phyloP scores from a whole-genome alignment of 2,113 vertebrate genomes.

The Azemiops feae region DNA sequence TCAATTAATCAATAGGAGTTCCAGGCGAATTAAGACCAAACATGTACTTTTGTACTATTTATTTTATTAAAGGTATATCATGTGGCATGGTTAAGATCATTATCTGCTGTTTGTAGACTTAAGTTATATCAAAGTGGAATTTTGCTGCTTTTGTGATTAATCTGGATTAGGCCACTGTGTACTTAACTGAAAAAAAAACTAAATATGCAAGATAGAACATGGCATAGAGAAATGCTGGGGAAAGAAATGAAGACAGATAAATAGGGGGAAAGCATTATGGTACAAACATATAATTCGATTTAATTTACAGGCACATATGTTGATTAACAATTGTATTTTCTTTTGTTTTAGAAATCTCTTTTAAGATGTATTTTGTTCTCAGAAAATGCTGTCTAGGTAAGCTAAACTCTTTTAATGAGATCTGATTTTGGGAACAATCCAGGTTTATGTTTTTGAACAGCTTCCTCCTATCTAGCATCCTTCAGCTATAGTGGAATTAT shows the following conservation, averaged over 20 bases:
- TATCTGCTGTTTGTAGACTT: background rate
- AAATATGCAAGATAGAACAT: background rate
- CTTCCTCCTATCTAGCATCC: background rate
- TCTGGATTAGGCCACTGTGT: background rate
- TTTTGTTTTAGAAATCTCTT: background rate
- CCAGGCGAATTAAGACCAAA: background rate
- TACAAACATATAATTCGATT: background rate
- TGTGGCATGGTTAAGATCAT: background rate
- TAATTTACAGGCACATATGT: background rate
- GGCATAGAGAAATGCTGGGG: background rate
- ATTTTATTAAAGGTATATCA: background rate
- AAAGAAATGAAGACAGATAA: background rate
- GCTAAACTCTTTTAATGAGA: background rate
- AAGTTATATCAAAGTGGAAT: background rate
- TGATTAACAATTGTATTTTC: background rate
- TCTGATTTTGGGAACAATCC: background rate
- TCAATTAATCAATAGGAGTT: background rate
- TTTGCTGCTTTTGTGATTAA: background rate
- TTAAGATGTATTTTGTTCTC: background rate
- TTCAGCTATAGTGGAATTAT: background rate
- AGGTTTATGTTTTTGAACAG: background rate
- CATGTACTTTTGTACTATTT: background rate
- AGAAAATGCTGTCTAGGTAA: background rate
- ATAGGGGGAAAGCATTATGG: background rate
- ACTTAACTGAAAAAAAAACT: background rate